Percentiles rank a stretch among this genome's conserved stretches.
phyloP scores from a whole-genome alignment of 2,888 invertebrate species.

The Apamea crenata region DNA sequence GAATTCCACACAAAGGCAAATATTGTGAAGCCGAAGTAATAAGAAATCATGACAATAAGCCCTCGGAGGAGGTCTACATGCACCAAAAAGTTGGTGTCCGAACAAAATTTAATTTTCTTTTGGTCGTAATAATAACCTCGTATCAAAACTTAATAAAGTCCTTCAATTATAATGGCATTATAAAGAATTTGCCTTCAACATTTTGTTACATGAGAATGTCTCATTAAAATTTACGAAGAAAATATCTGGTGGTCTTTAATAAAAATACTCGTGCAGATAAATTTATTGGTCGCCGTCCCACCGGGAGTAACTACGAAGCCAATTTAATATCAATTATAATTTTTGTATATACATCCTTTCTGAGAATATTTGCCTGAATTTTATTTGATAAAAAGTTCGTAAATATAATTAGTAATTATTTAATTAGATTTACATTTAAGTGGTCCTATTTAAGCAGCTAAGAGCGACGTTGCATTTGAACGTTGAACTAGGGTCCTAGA shows the following conservation, averaged over 20 bases:
- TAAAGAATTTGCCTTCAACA: constrained; percentile 65
- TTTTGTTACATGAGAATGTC: constrained; percentile 72
- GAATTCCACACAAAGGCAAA: constrained; percentile 17
- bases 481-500: background rate
- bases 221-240: constrained; percentile 73
- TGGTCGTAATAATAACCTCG: constrained; percentile 43
- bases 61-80: constrained; percentile 14
- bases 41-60: constrained; percentile 34
- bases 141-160: constrained; percentile 61
- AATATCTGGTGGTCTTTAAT: constrained; percentile 71
- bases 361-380: background rate
- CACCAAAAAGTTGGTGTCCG: constrained; percentile 42
- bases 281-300: constrained; percentile 67
- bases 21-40: constrained; percentile 25
- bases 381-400: background rate
- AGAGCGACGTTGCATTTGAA: background rate
- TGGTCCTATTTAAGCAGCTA: background rate
- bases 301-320: constrained; percentile 68
- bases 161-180: constrained; percentile 62
- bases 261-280: constrained; percentile 68
- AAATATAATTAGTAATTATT: too few relatives aligned
- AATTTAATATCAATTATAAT: constrained; percentile 73
- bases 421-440: background rate
- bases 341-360: constrained; percentile 48
- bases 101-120: constrained; percentile 36